These are phyloP conservation scores for Athene cunicularia DNA, from an alignment of 2,113 vertebrate species.

Conservation along the genomic window DNA sequence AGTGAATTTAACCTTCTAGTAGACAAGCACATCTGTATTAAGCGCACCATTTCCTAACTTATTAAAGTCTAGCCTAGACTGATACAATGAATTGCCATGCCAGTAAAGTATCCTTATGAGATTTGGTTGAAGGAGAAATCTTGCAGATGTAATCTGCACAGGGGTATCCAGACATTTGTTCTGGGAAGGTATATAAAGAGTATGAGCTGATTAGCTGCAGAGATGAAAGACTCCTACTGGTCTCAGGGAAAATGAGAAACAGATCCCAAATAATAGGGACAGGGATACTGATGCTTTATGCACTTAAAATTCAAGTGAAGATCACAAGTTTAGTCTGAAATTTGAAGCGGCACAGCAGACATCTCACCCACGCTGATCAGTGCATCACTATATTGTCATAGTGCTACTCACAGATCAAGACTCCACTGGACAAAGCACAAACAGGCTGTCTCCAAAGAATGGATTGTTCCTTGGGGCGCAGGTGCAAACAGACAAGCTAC, in stretches of 20 bases:
- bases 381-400: not conserved
- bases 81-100: not conserved
- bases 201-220: not conserved
- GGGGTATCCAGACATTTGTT: not conserved
- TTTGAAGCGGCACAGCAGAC: not conserved
- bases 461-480: not conserved
- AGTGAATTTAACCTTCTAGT: not conserved
- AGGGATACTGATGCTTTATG: not conserved
- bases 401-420: not conserved
- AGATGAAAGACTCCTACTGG: not conserved
- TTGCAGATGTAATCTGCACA: not conserved
- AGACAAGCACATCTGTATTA: not conserved
- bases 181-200: not conserved
- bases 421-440: not conserved
- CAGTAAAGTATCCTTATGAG: not conserved
- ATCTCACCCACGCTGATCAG: not conserved
- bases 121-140: not conserved
- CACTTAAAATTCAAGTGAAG: not conserved
- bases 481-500: not conserved
- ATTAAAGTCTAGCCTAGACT: not conserved
- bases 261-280: not conserved
- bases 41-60: not conserved
- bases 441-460: not conserved
- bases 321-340: not conserved
- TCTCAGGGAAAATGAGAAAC: not conserved